Base-by-base conservation (phyloP, 2,888 invertebrate species). In the Colostygia pectinataria region DNA sequence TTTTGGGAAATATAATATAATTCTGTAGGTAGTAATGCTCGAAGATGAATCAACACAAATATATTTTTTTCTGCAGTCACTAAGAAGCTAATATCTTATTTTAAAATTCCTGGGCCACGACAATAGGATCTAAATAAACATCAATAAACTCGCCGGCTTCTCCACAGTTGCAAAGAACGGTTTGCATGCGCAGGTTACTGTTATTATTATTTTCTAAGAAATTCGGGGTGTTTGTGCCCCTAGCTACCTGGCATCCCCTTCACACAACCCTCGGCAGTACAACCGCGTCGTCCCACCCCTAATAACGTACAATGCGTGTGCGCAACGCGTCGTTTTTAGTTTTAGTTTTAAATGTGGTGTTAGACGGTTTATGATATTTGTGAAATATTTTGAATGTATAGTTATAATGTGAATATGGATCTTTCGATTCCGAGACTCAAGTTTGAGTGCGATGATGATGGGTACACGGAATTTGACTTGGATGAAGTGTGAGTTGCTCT, bases 391-490 rank as follows among this genome's bases (percentile, higher is more conserved):
- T 50, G 32, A 32, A 52, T 46, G 52, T 52, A 15, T 40, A 38
- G 54, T 57, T 58, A 67, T 63, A 54, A 61, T 67, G 65, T 67
- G 47, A 71, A 64, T 56, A 88, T 88, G 88, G 88, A 88, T 87
- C 74, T 88, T 15, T 81, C 87, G 9, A 62, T 87, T 61, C 78
- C 79, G 55, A 82, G 82, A 57, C 56, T 84, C 45, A 85, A 83
- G 59, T 83, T 68, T 58, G 84, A 84, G 57, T 65, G 63, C 25
- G 76, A 78, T 2, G 79, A 80, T 32, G 79, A 82, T 34, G 77
- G 71, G n/a, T 80, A 77, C 12, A 75, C 74, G 37, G 80, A 85
- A 41, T 69, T 74, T 39, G 57, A 65, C 33, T 46, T 66, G 44
- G 68, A 36, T 32, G 60, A 59, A 1, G 53, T 47, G 77, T 77